A percentile compares a stretch with the other conserved stretches of the same genome.
Conservation (phyloP, 2,888 invertebrate species). For the Sceliomorpha sp. region DNA sequence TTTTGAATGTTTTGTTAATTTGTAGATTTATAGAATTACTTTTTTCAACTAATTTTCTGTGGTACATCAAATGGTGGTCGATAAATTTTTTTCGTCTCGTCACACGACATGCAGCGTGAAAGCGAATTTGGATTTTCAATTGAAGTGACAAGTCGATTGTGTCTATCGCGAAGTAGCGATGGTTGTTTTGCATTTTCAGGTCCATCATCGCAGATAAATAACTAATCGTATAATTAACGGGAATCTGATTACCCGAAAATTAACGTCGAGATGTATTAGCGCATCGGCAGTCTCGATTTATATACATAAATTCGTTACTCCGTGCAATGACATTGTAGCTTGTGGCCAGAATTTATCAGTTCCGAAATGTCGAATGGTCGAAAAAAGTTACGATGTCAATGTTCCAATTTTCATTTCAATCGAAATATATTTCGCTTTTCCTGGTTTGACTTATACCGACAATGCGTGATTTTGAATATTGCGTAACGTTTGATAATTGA, state of each 20-base stretch:
- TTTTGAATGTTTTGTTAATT: too few relatives aligned
- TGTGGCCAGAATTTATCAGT: constrained; percentile 14
- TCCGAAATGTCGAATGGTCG: not conserved
- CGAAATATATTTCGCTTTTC: too few relatives aligned
- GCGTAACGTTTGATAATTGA: too few relatives aligned
- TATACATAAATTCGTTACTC: constrained; percentile 24
- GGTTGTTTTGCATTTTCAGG: constrained; percentile 34
- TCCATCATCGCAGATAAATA: constrained; percentile 43
- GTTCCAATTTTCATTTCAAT: too few relatives aligned
- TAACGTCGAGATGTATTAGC: constrained; percentile 40
- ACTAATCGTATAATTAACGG: constrained; percentile 40
- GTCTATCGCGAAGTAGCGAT: constrained; percentile 18
- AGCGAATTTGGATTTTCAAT: constrained; percentile 21
- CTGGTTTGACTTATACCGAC: too few relatives aligned
- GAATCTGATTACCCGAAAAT: constrained; percentile 45
- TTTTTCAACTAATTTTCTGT: too few relatives aligned
- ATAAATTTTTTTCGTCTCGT: not conserved
- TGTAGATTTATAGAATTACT: too few relatives aligned
- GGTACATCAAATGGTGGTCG: too few relatives aligned
- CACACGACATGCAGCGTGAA: not conserved
- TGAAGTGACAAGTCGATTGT: constrained; percentile 11
- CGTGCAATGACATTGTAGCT: constrained; percentile 17
- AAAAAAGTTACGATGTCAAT: too few relatives aligned
- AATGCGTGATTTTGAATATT: too few relatives aligned
- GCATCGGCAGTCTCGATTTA: constrained; percentile 30